A percentile compares a stretch with the other conserved stretches of the same genome.
Conservation (phyloP, 2,113 vertebrate genomes). For the Archocentrus centrarchus region DNA sequence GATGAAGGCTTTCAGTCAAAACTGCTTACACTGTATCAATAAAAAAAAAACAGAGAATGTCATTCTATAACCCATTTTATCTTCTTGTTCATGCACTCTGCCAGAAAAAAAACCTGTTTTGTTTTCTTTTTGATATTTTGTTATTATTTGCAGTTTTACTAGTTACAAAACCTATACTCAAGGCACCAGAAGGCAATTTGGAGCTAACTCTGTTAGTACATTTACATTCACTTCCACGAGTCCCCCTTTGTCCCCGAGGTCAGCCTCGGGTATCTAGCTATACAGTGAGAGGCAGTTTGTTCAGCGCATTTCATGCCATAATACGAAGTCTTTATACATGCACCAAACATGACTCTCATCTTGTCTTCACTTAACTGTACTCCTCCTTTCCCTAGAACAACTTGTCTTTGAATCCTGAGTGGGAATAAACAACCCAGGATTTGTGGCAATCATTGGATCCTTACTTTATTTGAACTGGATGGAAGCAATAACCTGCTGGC, state of each 20-base stretch:
- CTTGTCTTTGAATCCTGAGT: constrained; percentile 34
- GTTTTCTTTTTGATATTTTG: no score
- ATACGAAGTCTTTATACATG: constrained; percentile 28
- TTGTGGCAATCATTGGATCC: constrained; percentile 11
- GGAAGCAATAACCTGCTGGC: neutral
- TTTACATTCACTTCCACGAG: neutral
- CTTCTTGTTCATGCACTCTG: neutral
- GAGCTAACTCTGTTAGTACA: neutral
- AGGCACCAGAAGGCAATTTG: neutral
- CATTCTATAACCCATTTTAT: neutral
- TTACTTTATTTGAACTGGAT: constrained; percentile 27
- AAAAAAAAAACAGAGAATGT: neutral
- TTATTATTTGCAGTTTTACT: neutral
- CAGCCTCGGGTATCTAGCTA: neutral
- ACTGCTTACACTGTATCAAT: no score
- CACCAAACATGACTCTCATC: constrained; percentile 48
- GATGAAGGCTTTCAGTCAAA: neutral
- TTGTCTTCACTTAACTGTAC: constrained; percentile 31
- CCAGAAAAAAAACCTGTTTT: neutral
- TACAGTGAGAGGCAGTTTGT: neutral
- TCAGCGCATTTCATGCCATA: constrained; percentile 25
- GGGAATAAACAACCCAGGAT: constrained; percentile 35
- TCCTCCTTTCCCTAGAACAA: constrained; percentile 42
- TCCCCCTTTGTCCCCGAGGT: neutral
- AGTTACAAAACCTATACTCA: neutral